Evolutionary conservation across 2,888 invertebrate species (phyloP).

Genomic region (Alentia gelatinosa): DNA sequence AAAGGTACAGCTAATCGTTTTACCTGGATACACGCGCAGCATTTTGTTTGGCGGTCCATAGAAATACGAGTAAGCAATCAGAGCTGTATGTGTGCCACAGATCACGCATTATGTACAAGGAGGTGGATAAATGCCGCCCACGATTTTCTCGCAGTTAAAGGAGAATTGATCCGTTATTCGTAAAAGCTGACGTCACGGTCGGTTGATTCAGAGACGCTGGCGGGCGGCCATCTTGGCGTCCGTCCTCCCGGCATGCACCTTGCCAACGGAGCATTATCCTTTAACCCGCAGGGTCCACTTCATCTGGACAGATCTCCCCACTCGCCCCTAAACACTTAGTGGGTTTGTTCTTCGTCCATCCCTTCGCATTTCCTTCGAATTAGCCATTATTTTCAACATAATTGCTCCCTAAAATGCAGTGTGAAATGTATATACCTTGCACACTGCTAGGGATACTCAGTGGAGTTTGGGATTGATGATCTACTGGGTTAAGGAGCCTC

Average conservation of each 20-base stretch:
- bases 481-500: neutral
- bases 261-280: slow-evolving; percentile 14
- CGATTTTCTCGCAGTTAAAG: too few species aligned
- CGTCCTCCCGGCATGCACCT: neutral
- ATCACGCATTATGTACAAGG: too few species aligned
- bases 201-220: neutral
- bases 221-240: neutral
- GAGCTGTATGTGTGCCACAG: too few species aligned
- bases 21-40: too few species aligned
- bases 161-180: neutral
- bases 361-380: neutral
- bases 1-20: too few species aligned
- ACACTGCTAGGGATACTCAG: neutral
- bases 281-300: neutral
- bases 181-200: neutral
- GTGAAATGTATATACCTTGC: neutral
- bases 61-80: too few species aligned
- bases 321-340: neutral
- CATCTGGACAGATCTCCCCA: neutral
- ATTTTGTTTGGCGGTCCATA: too few species aligned
- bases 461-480: neutral
- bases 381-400: neutral
- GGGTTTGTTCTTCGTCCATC: neutral
- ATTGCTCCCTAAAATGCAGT: too few species aligned
- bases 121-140: too few species aligned